Evolutionary conservation across 2,113 vertebrate genomes (phyloP).

Genomic region (Anoplopoma fimbria): DNA sequence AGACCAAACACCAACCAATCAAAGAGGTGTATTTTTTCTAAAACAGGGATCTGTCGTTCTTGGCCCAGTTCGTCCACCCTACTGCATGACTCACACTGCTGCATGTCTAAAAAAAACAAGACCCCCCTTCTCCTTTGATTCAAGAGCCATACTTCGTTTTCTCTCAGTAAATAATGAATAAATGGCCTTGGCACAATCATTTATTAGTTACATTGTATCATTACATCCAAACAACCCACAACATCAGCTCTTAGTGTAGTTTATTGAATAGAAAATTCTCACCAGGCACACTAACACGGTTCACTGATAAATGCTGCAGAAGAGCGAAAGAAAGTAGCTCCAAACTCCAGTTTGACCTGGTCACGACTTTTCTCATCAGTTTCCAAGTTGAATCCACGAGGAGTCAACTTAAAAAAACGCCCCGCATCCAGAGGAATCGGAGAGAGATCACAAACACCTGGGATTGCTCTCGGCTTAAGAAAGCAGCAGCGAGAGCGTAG

Average conservation of each 20-base stretch:
- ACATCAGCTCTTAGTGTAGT: not conserved
- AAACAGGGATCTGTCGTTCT: not conserved
- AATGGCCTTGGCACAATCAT: constrained; percentile 32
- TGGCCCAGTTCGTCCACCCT: constrained; percentile 26
- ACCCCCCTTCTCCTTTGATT: constrained; percentile 56
- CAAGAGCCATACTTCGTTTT: constrained; percentile 26
- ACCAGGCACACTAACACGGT: not conserved
- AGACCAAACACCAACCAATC: constrained; percentile 14
- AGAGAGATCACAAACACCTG: constrained; percentile 20
- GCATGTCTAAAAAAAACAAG: too few species aligned
- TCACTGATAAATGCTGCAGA: constrained; percentile 9
- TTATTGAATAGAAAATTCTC: not conserved
- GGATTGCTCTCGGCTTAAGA: constrained; percentile 5
- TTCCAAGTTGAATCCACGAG: constrained; percentile 18
- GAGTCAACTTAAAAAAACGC: constrained; percentile 1
- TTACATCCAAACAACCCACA: too few species aligned
- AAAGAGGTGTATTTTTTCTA: not conserved
- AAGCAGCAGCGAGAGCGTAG: not conserved
- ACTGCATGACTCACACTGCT: constrained; percentile 57
- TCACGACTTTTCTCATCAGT: constrained; percentile 33
- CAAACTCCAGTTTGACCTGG: constrained; percentile 13
- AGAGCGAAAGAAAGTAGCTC: not conserved
- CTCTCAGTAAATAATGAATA: constrained; percentile 58
- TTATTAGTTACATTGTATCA: constrained; percentile 53
- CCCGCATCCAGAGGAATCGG: not conserved